Evolutionary conservation across 53 echinoderm and acorn worm species (phyloP).

Genomic region (Stichopus horrens): DNA sequence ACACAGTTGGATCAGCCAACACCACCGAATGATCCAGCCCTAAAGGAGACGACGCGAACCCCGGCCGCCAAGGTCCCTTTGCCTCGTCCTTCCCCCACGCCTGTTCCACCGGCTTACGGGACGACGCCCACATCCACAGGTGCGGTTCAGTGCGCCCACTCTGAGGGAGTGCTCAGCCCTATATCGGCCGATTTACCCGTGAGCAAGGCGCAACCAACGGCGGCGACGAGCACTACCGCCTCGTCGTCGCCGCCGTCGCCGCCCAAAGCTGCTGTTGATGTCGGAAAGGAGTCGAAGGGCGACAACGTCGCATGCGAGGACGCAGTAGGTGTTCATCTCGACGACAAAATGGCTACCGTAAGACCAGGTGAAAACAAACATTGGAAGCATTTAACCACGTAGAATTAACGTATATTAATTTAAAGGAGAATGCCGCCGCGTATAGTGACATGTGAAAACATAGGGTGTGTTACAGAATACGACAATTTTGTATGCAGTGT

Average conservation of each 20-base stretch:
- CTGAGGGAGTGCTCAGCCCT: slow-evolving; percentile 36
- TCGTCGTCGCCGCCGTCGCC: neutral
- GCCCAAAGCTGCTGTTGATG: neutral
- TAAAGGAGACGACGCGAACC: neutral
- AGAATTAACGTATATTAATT: no score
- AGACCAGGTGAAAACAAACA: slow-evolving; percentile 14
- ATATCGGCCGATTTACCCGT: slow-evolving; percentile 30
- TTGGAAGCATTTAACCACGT: neutral
- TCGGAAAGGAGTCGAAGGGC: slow-evolving; percentile 1
- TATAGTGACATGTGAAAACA: no score
- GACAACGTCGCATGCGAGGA: neutral
- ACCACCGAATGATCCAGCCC: slow-evolving; percentile 18
- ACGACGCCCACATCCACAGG: slow-evolving; percentile 33
- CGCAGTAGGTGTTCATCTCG: neutral
- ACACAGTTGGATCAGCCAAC: slow-evolving; percentile 38
- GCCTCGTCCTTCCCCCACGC: slow-evolving; percentile 26
- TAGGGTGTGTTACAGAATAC: no score
- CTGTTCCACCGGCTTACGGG: slow-evolving; percentile 7
- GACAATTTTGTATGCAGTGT: no score
- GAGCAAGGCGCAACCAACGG: slow-evolving; percentile 7
- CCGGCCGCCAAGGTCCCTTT: slow-evolving; percentile 17
- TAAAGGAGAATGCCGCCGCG: no score
- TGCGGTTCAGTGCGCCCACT: slow-evolving; percentile 11
- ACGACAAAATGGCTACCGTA: slow-evolving; percentile 21
- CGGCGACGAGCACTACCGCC: neutral